These are phyloP conservation scores for Typhlichthys eigenmanni DNA, from an alignment of 2,797 vertebrate species.

Conservation along the genomic window DNA sequence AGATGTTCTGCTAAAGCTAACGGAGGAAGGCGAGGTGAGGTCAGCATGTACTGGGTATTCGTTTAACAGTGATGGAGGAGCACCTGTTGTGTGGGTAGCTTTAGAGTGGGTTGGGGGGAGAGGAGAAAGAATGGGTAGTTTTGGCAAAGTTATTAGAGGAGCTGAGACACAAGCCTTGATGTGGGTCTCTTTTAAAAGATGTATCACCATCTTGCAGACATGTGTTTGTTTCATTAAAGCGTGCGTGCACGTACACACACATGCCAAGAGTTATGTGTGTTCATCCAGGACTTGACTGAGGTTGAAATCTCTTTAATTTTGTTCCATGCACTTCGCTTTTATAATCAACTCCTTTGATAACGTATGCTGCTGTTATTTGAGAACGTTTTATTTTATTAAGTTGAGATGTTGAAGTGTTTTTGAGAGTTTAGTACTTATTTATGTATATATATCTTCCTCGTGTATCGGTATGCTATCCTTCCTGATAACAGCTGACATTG, in stretches of 20 bases:
- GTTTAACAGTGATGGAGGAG: constrained; percentile 24
- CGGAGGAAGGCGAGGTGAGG: constrained; percentile 11
- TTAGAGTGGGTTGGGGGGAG: constrained; percentile 14
- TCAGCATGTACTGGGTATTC: neutral
- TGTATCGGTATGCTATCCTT: too few species aligned
- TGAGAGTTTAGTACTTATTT: too few species aligned
- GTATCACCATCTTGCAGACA: constrained; percentile 50
- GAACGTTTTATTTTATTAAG: too few species aligned
- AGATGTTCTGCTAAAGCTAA: too few species aligned
- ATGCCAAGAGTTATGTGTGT: constrained; percentile 20
- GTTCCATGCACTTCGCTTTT: constrained; percentile 16
- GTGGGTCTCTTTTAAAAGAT: constrained; percentile 38
- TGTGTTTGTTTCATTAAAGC: constrained; percentile 46
- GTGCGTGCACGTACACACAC: neutral
- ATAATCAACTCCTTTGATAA: neutral
- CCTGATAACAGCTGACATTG: too few species aligned
- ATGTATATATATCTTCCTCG: too few species aligned
- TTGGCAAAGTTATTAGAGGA: constrained; percentile 24
- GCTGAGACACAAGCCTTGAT: constrained; percentile 36
- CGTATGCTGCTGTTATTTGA: too few species aligned
- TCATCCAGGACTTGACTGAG: constrained; percentile 12
- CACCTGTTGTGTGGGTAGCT: constrained; percentile 51
- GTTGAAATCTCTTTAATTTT: constrained; percentile 29
- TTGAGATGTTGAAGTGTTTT: too few species aligned
- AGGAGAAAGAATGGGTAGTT: constrained; percentile 27